Evolutionary conservation across 1,140 invertebrate species (phyloP), one percentile per base, ranked within the genome.

Genomic region (Aphaenogaster ashmeadi): DNA sequence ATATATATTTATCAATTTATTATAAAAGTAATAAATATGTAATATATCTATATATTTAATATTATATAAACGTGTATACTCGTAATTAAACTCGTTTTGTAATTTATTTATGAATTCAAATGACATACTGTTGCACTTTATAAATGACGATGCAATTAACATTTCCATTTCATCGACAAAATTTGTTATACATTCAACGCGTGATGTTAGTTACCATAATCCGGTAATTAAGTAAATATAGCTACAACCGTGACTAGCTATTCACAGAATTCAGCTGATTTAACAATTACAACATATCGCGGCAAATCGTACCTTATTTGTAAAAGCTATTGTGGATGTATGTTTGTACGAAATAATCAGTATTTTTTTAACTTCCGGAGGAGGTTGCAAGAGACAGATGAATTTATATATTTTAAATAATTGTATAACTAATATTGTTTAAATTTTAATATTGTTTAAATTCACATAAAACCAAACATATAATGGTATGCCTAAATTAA

Each of bases 51-150:
- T 1, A 60, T 77, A 77, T 41, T 38, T 58, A 21, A 2, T 58
- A 38, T 13, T 66, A 13, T 41, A 77, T 58, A 60, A 58, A 41
- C n/a, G 33, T 44, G 21, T 56, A 44, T 27, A 60, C 18, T 38
- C 27, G 27, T 64, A 44, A 64, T 78, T 27, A 78, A 64, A 78
- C 27, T 38, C 15, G 41, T 62, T 62, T 85, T 52, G 27, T 78
- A 64, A 83, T 83, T 83, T 72, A 81, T 81, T 81, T 58, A 83
- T 83, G 2, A 27, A 83, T 83, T 83, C 67, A 83, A 74, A 83
- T 83, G 67, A 36, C 79, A 83, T 74, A 60, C 80, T 74, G 67
- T 74, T 83, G 67, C 67, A 47, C 18, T 71, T 52, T 38, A 38
- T 27, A 56, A 81, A 56, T 36, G 54, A 69, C 27, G 38, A 47